These are phyloP conservation scores for Drosophila putrida DNA, from an alignment of 2,888 invertebrate species.

Conservation along the genomic window DNA sequence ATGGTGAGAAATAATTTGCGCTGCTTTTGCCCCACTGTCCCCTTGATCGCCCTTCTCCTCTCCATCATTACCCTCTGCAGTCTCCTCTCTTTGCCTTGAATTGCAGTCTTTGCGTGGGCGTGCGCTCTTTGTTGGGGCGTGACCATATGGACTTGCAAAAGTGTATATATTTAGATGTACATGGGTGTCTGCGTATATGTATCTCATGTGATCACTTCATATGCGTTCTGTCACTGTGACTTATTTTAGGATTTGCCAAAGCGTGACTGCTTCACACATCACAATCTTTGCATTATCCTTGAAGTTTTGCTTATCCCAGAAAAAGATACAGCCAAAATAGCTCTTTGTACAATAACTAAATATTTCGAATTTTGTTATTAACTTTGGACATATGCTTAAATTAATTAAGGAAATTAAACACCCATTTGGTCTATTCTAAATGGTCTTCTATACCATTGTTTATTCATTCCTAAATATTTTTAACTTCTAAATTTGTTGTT, in stretches of 20 bases:
- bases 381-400: too few species aligned
- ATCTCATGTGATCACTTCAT: slow-evolving; percentile 61
- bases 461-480: too few species aligned
- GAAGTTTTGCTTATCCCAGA: too few species aligned
- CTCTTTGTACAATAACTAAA: too few species aligned
- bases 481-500: too few species aligned
- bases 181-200: not conserved
- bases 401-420: too few species aligned
- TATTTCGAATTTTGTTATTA: too few species aligned
- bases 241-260: not conserved
- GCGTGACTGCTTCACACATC: slow-evolving; percentile 1
- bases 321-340: too few species aligned
- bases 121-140: slow-evolving; percentile 63
- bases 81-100: slow-evolving; percentile 14
- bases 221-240: slow-evolving; percentile 50
- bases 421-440: too few species aligned
- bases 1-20: slow-evolving; percentile 83
- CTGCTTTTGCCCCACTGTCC: slow-evolving; percentile 59
- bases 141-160: slow-evolving; percentile 34
- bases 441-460: too few species aligned
- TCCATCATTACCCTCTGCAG: not conserved
- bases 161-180: slow-evolving; percentile 19
- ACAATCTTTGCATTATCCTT: not conserved
- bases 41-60: not conserved
- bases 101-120: slow-evolving; percentile 64